Base-by-base conservation (phyloP, 2,113 vertebrate genomes). In the Myanophis thanlyinensis region DNA sequence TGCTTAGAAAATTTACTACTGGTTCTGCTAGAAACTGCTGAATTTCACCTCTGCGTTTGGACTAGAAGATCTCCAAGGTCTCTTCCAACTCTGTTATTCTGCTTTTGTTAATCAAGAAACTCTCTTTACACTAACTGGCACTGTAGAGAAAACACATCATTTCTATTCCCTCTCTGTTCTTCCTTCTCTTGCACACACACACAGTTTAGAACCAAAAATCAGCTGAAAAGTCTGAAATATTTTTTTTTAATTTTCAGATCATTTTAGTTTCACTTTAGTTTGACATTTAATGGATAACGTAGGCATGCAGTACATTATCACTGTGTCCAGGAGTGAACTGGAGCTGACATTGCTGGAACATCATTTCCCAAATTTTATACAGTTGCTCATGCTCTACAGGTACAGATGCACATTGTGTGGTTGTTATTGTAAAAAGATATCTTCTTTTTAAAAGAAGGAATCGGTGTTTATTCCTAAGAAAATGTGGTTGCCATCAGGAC, bases 101-200 rank as follows among this genome's bases (percentile, higher is more conserved):
- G 27, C 2, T 59, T 59, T 59, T 1, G 52, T 53, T 53, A 67
- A 13, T 56, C 48, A 88, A 89, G 73, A 89, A 89, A 15, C 4
- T 27, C 30, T 95, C 94, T 51, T 80, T 80, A 73, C 10, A 0
- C 0, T 9, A 35, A 25, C 88, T 35, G 91, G 53, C n/a, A n/a
- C 6, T 59, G 49, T 47, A 85, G 15, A 48, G 22, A 7, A 88
- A 51, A 0, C 0, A 90, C 47, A 40, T 0, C 0, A 52, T 80
- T 15, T 92, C 53, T 80, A 84, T 73, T 48, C 22, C 10, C 18
- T 44, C 30, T 44, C 20, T 3, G 7, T 8, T 47, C 12, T 47
- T 87, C 85, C 46, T 86, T 86, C 85, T 25, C 22, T 47, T 27
- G 23, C 35, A 46, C n/a, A 46, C 12, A 40, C 35, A 44, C 18